phyloP scores from a whole-genome alignment of 2,888 invertebrate genomes.

The Conistra vaccinii region DNA sequence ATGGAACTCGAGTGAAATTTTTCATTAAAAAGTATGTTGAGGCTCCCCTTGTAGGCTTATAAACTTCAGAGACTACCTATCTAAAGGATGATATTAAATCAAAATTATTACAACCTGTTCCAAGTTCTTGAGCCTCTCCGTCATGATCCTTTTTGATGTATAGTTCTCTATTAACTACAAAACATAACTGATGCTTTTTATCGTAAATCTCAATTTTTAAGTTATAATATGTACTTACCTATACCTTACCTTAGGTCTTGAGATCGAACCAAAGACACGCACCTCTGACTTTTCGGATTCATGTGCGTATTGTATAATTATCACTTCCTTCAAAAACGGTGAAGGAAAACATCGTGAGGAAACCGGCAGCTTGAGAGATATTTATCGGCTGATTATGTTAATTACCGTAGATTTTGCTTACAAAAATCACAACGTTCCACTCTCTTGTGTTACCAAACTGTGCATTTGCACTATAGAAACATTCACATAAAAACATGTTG shows the following conservation, averaged over 20 bases:
- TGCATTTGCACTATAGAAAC: no score
- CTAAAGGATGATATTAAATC: not conserved
- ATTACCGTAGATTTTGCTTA: not conserved
- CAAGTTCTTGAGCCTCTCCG: no score
- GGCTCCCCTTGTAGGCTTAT: not conserved
- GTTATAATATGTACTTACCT: not conserved
- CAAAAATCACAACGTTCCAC: not conserved
- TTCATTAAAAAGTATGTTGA: not conserved
- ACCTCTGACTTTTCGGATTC: no score
- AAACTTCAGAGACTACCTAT: not conserved
- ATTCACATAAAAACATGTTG: no score
- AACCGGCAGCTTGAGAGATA: no score
- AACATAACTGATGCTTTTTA: not conserved
- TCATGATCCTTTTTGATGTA: not conserved
- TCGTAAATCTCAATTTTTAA: not conserved
- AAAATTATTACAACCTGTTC: not conserved
- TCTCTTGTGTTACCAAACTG: not conserved
- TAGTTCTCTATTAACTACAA: not conserved
- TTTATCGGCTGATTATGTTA: not conserved
- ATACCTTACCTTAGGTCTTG: no score
- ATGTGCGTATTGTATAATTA: no score
- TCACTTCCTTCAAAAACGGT: no score
- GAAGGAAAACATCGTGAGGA: no score
- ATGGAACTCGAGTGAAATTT: not conserved
- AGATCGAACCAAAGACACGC: no score